Evolutionary conservation across 2,888 invertebrate species (phyloP).

Genomic region (Pardosa pseudoannulata): DNA sequence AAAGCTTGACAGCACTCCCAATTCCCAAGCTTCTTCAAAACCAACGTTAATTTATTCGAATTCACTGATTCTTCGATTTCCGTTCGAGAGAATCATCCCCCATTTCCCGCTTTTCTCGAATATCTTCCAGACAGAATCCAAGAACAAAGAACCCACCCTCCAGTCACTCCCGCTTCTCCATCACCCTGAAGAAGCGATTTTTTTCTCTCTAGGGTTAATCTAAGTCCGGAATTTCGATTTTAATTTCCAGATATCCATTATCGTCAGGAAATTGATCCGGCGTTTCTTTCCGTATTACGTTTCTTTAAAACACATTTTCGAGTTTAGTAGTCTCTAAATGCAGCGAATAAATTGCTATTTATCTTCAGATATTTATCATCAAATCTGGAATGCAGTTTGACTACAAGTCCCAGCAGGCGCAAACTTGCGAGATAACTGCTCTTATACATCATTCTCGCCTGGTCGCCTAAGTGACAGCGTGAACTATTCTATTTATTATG

Average conservation of each 20-base stretch:
- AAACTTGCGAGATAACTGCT: too few species aligned
- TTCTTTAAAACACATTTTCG: neutral
- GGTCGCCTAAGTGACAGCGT: too few species aligned
- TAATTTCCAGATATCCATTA: conserved; percentile 43
- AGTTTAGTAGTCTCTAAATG: too few species aligned
- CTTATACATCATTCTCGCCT: too few species aligned
- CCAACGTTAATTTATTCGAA: conserved; percentile 63
- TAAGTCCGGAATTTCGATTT: conserved; percentile 44
- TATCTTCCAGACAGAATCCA: conserved; percentile 1
- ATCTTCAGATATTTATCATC: too few species aligned
- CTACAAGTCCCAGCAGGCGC: too few species aligned
- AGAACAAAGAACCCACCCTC: conserved; percentile 44
- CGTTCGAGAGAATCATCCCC: conserved; percentile 33
- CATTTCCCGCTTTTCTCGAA: conserved; percentile 6
- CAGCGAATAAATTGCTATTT: too few species aligned
- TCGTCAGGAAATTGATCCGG: conserved; percentile 41
- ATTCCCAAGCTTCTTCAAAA: conserved; percentile 55
- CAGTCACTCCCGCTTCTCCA: neutral
- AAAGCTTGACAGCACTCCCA: conserved; percentile 37
- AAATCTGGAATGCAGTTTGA: too few species aligned
- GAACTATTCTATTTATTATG: too few species aligned
- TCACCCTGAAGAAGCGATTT: neutral
- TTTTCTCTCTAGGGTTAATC: conserved; percentile 21
- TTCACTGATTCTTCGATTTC: conserved; percentile 57
- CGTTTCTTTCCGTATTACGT: neutral